Evolutionary conservation across 2,113 vertebrate species (phyloP).

Genomic region (Rhineura floridana): DNA sequence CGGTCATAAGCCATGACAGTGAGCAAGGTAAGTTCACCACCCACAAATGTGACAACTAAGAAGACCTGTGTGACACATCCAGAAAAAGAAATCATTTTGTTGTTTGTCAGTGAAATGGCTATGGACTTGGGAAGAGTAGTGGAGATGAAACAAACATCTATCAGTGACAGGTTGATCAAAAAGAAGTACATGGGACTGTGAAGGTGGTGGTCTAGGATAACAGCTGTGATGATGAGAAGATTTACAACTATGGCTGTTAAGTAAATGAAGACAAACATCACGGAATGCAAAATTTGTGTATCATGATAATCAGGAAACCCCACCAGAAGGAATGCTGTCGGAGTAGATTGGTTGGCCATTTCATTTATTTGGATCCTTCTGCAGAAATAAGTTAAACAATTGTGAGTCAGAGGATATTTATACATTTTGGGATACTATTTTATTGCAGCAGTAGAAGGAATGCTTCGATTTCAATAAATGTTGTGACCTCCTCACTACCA

Average conservation of each 20-base stretch:
- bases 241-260: not conserved
- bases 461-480: no score
- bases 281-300: not conserved
- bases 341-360: not conserved
- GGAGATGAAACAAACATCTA: not conserved
- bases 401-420: not conserved
- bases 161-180: not conserved
- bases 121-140: not conserved
- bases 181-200: not conserved
- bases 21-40: not conserved
- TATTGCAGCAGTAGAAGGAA: no score
- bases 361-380: not conserved
- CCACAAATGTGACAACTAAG: not conserved
- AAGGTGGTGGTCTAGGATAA: not conserved
- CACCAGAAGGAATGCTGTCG: not conserved
- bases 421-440: not conserved
- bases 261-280: not conserved
- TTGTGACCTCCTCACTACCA: no score
- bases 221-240: not conserved
- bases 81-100: not conserved
- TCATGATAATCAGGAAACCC: not conserved
- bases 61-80: not conserved
- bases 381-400: not conserved
- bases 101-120: not conserved
- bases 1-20: slow-evolving; percentile 7